Conservation (phyloP, 2,797 vertebrate species). For the Echiichthys vipera region DNA sequence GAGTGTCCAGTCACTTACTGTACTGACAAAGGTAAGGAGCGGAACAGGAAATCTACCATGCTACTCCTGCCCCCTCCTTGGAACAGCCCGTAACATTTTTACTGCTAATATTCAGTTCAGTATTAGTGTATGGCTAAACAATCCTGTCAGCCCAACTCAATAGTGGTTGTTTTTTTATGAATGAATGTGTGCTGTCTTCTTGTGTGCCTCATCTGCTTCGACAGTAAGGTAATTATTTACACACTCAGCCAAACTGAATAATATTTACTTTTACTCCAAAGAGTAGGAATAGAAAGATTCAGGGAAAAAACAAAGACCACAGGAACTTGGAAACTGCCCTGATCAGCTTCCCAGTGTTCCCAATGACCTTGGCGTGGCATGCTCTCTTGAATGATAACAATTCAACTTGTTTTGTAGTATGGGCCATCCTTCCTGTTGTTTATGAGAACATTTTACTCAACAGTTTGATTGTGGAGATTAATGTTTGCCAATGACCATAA, state of each 20-base stretch:
- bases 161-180: conserved; percentile 9
- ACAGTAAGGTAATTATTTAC: conserved; percentile 2
- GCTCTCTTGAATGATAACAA: no score
- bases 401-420: neutral
- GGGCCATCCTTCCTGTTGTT: conserved; percentile 8
- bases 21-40: neutral
- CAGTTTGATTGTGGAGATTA: neutral
- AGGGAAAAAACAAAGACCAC: no score
- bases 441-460: neutral
- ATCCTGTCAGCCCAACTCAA: neutral
- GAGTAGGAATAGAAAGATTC: conserved; percentile 3
- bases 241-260: conserved; percentile 27
- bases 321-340: neutral
- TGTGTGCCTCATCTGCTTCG: conserved; percentile 28
- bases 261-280: conserved; percentile 25
- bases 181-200: conserved; percentile 31
- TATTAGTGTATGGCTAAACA: neutral
- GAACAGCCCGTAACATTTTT: neutral
- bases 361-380: neutral
- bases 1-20: conserved; percentile 8
- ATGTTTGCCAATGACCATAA: neutral
- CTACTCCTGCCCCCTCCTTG: neutral
- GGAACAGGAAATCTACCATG: neutral
- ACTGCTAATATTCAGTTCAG: neutral
- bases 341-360: neutral